These are phyloP conservation scores for Sylvilagus bachmani DNA, from an alignment of 2,113 vertebrate genomes.

Conservation along the genomic window DNA sequence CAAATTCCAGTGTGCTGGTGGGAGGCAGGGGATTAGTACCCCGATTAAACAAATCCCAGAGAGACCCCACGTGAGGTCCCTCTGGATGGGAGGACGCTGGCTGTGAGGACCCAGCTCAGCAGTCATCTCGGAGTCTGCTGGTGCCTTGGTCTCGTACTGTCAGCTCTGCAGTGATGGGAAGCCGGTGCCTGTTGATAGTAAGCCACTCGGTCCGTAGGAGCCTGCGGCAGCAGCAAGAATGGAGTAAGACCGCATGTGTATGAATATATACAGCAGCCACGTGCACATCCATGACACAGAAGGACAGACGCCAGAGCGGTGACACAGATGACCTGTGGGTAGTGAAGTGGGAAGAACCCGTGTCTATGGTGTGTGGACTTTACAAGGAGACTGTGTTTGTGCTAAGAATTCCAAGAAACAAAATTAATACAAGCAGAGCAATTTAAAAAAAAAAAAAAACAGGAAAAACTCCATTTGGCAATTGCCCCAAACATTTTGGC, in stretches of 20 bases:
- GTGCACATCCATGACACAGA: neutral
- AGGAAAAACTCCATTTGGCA: neutral
- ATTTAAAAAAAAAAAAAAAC: neutral
- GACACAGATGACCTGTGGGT: neutral
- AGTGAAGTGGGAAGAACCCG: neutral
- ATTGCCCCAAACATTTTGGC: neutral
- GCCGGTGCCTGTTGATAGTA: neutral
- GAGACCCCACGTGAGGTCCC: too few species aligned
- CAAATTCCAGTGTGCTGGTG: too few species aligned
- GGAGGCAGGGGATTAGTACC: too few species aligned
- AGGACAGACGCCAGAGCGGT: neutral
- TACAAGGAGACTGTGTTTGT: neutral
- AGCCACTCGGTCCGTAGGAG: too few species aligned
- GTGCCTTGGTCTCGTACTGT: neutral
- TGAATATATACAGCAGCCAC: neutral
- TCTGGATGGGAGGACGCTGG: too few species aligned
- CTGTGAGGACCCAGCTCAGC: too few species aligned
- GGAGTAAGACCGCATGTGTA: neutral
- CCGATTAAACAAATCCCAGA: too few species aligned
- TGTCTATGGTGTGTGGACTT: neutral
- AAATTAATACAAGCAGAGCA: neutral
- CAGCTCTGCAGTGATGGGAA: neutral
- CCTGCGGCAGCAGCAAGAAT: neutral
- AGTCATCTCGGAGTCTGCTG: neutral
- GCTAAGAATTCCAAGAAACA: conserved; percentile 7